Base-by-base conservation (phyloP, 2,888 invertebrate genomes). In the Drosophila suboccidentalis region DNA sequence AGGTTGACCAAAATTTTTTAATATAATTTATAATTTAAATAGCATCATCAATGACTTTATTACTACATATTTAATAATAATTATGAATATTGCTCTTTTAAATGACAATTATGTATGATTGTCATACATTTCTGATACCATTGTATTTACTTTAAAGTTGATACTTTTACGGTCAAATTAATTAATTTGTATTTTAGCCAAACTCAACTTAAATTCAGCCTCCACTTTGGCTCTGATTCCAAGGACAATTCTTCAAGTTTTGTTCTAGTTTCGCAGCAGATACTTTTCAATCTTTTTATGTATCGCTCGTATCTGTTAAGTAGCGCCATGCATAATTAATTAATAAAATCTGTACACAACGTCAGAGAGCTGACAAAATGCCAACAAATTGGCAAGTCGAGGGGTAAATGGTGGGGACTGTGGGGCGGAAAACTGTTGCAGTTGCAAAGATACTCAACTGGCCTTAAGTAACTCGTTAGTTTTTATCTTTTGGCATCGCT, bases 401-500 rank as follows among this genome's bases (percentile, higher is more conserved):
- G 46, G n/a, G 34, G 32, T 10, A 26, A 39, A n/a, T 22, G 17
- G 26, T 38, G 36, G 36, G 19, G 15, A n/a, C 19, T 57, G 34
- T 15, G 55, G 6, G 46, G 3, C 26, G 26, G 57, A 11, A 4
- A 15, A 17, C 32, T 26, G 26, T 43, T 49, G 43, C 50, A 57
- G 51, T 46, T 36, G 58, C 50, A 15, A n/a, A 38, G 64, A 13
- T 34, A 19, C 49, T 62, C 34, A 26, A 32, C 49, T 53, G 70
- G 66, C 75, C 71, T 76, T 80, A 82, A 87, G 71, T 86, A 85
- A 88, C 89, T 87, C 81, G 87, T 90, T 88, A 88, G 80, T 71
- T 87, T 79, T 87, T 88, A 88, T 86, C 90, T 79, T 66, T 71
- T 78, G 73, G 61, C 70, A 88, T 90, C 87, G 81, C 87, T 89